Evolutionary conservation across 2,888 invertebrate species (phyloP).

Genomic region (Trachelus stipa): DNA sequence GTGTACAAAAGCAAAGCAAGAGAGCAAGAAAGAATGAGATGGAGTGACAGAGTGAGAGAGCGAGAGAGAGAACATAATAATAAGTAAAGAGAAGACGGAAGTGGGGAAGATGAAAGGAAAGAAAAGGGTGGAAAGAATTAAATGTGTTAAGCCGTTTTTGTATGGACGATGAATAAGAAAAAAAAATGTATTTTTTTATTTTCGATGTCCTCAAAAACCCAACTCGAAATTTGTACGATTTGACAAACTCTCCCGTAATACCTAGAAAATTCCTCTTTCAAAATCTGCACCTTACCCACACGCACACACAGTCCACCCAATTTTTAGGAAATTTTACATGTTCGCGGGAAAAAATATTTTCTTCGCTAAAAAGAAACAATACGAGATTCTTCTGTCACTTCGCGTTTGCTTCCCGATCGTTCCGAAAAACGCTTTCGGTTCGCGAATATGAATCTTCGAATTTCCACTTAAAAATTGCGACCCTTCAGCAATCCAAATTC

Average conservation of each 20-base stretch:
- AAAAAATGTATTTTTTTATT: constrained; percentile 56
- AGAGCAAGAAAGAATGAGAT: constrained; percentile 27
- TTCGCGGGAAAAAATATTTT: neutral
- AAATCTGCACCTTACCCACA: neutral
- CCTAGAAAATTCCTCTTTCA: constrained; percentile 16
- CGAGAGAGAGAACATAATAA: constrained; percentile 32
- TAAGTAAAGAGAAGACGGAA: constrained; percentile 24
- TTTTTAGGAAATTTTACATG: neutral
- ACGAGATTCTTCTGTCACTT: neutral
- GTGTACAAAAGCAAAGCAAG: constrained; percentile 31
- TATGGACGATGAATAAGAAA: constrained; percentile 46
- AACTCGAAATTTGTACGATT: neutral
- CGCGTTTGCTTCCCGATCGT: neutral
- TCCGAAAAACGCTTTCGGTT: neutral
- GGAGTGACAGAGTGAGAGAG: constrained; percentile 23
- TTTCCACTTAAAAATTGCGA: neutral
- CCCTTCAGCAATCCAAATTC: neutral
- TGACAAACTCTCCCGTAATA: constrained; percentile 16
- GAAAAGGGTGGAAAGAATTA: constrained; percentile 28
- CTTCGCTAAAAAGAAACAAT: neutral
- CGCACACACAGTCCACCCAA: neutral
- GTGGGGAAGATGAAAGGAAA: constrained; percentile 18
- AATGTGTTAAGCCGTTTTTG: constrained; percentile 53
- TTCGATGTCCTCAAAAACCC: constrained; percentile 37
- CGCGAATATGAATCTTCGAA: neutral